Percentiles rank a stretch among this genome's conserved stretches.
Evolutionary conservation across 2,888 invertebrate genomes (phyloP).

Genomic region (Aspidiotus destructor): DNA sequence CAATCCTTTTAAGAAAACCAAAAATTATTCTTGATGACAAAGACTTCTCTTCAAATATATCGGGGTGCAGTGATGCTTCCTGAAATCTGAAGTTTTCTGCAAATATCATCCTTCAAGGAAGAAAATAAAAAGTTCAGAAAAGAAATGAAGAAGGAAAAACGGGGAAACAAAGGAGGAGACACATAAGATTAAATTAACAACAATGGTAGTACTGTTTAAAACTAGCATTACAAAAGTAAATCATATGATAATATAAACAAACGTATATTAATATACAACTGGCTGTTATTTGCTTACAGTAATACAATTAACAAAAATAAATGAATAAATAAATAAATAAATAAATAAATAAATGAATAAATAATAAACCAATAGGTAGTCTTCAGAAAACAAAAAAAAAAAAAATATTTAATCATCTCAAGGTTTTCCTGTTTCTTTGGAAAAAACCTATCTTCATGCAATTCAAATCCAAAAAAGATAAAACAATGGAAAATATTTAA

Average conservation of each 20-base stretch:
- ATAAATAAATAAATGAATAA: conserved; percentile 16
- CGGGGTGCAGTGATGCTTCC: neutral
- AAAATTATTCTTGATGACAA: too few relatives aligned
- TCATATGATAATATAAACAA: conserved; percentile 1
- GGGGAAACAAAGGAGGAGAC: neutral
- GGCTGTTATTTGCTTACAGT: conserved; percentile 16
- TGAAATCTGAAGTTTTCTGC: too few relatives aligned
- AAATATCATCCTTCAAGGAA: neutral
- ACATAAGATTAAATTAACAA: conserved; percentile 7
- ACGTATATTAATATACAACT: conserved; percentile 9
- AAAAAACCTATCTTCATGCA: neutral
- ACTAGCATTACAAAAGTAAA: conserved; percentile 4
- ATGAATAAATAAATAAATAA: conserved; percentile 18
- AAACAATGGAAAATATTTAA: neutral
- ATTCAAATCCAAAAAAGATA: neutral
- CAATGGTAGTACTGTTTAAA: conserved; percentile 17
- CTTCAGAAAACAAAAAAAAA: conserved; percentile 13
- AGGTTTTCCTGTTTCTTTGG: neutral
- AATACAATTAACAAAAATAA: neutral
- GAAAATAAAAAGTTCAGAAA: neutral
- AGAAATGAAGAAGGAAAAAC: conserved; percentile 3
- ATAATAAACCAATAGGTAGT: conserved; percentile 7
- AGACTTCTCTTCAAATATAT: neutral
- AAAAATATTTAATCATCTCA: conserved; percentile 1
- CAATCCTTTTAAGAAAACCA: too few relatives aligned